Conservation (phyloP, 2,888 invertebrate genomes). For the Caenorhabditis becei region DNA sequence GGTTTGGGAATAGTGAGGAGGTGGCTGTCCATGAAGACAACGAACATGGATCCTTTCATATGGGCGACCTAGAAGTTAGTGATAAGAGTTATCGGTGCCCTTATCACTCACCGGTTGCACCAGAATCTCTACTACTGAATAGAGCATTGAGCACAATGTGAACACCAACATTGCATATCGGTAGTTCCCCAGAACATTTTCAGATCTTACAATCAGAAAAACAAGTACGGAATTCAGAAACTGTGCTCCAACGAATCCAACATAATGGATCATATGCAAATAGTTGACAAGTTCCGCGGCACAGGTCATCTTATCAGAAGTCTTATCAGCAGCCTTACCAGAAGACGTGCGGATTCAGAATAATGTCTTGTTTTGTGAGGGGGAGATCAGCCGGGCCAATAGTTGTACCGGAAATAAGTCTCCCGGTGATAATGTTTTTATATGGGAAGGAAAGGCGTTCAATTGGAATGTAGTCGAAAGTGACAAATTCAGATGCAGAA, state of each 20-base stretch:
- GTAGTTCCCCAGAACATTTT: slow-evolving; percentile 33
- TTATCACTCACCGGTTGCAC: slow-evolving; percentile 44
- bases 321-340: background rate
- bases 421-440: no score
- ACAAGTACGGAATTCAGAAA: slow-evolving; percentile 35
- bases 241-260: slow-evolving; percentile 37
- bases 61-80: slow-evolving; percentile 29
- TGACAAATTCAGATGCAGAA: no score
- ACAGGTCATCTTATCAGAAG: slow-evolving; percentile 16
- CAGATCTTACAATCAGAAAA: slow-evolving; percentile 27
- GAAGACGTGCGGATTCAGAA: no score
- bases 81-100: no score
- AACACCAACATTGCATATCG: slow-evolving; percentile 42
- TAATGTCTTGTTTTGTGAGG: no score
- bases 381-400: no score
- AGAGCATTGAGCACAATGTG: slow-evolving; percentile 39
- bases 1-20: slow-evolving; percentile 8
- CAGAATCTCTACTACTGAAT: slow-evolving; percentile 35
- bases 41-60: slow-evolving; percentile 45
- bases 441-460: no score
- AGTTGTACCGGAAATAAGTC: no score
- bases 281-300: slow-evolving; percentile 32
- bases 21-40: slow-evolving; percentile 43
- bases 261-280: slow-evolving; percentile 35
- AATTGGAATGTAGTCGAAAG: no score